Evolutionary conservation across 2,113 vertebrate species (phyloP).

Genomic region (Scomber japonicus): DNA sequence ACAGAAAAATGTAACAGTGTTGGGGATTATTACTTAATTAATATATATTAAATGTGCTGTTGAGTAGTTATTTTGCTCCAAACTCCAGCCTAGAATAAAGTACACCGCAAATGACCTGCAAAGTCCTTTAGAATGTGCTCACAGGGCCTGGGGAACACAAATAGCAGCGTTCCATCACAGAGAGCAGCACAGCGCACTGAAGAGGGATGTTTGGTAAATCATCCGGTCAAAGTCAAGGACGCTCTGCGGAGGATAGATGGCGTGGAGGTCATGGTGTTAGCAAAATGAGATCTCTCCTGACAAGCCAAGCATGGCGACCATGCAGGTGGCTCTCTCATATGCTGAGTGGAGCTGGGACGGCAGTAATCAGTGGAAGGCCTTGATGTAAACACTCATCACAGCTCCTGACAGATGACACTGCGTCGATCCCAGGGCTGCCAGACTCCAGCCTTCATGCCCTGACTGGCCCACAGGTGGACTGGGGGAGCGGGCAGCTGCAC

Average conservation of each 20-base stretch:
- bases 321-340: slow-evolving; percentile 13
- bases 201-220: slow-evolving; percentile 48
- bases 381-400: slow-evolving; percentile 54
- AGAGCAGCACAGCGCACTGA: slow-evolving; percentile 14
- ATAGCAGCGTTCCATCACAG: slow-evolving; percentile 29
- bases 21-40: background rate
- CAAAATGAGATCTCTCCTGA: slow-evolving; percentile 34
- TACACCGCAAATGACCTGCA: slow-evolving; percentile 9
- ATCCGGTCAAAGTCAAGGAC: slow-evolving; percentile 56
- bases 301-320: slow-evolving; percentile 2
- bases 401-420: slow-evolving; percentile 13
- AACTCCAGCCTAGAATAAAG: background rate
- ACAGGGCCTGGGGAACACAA: background rate
- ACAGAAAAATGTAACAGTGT: background rate
- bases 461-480: background rate
- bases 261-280: slow-evolving; percentile 47
- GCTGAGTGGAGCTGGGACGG: background rate
- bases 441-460: background rate
- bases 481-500: background rate
- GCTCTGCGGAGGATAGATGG: slow-evolving; percentile 16
- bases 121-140: slow-evolving; percentile 18
- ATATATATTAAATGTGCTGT: background rate
- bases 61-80: slow-evolving; percentile 2
- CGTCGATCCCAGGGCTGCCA: background rate
- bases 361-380: slow-evolving; percentile 43